Conservation (phyloP, 23 tunicate genomes). For the Phallusia fumigata region DNA sequence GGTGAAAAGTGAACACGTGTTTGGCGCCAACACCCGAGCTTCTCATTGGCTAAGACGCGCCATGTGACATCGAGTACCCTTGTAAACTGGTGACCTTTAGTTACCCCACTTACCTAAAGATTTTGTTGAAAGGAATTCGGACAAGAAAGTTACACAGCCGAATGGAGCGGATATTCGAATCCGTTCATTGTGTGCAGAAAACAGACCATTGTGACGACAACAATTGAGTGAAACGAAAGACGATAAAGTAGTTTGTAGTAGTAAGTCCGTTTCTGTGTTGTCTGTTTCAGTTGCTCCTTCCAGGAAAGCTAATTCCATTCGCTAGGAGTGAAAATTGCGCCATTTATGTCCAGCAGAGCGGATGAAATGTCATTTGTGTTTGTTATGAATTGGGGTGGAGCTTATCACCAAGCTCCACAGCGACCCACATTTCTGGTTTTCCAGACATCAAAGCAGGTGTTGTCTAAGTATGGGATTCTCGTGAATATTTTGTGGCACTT, state of each 20-base stretch:
- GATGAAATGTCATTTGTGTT: too few species aligned
- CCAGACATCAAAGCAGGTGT: too few species aligned
- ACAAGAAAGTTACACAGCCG: neutral
- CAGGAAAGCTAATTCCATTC: too few species aligned
- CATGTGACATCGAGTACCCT: conserved; percentile 6
- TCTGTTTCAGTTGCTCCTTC: too few species aligned
- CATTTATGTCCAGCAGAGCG: too few species aligned
- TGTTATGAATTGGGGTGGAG: too few species aligned
- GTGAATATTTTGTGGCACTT: too few species aligned
- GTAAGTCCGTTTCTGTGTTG: neutral
- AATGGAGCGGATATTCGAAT: neutral
- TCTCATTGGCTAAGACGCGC: neutral
- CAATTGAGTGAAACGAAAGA: neutral
- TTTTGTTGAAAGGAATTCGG: neutral
- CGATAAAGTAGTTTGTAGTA: neutral
- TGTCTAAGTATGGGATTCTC: too few species aligned
- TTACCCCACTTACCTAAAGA: neutral
- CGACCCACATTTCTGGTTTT: too few species aligned
- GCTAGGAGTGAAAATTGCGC: too few species aligned
- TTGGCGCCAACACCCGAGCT: conserved; percentile 1
- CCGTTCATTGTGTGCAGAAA: neutral
- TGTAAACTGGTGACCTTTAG: neutral
- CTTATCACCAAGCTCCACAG: too few species aligned
- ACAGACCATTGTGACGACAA: neutral
- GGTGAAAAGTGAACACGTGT: neutral